Evolutionary conservation across 2,797 vertebrate species (phyloP).

Genomic region (Sardinella longiceps): DNA sequence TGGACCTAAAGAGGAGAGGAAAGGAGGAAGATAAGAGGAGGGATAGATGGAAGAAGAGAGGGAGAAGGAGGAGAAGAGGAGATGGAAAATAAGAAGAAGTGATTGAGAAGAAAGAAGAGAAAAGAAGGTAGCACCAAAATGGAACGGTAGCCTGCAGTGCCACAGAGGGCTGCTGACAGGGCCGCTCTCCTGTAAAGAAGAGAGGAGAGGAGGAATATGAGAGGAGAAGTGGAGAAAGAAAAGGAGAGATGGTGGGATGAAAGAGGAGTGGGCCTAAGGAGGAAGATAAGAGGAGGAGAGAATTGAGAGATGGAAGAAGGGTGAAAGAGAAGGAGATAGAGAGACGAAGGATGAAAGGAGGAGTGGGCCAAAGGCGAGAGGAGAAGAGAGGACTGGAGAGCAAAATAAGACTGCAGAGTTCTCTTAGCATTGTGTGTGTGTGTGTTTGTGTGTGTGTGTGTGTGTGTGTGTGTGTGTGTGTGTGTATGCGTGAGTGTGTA

Average conservation of each 20-base stretch:
- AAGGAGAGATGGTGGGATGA: too few species aligned
- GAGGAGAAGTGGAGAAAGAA: too few species aligned
- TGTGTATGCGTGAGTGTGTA: conserved; percentile 27
- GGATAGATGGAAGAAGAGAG: not conserved
- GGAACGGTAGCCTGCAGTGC: too few species aligned
- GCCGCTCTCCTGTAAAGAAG: too few species aligned
- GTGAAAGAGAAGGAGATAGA: conserved; percentile 39
- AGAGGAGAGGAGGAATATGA: too few species aligned
- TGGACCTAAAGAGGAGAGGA: too few species aligned
- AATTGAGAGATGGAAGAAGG: not conserved
- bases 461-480: not conserved
- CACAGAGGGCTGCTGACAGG: too few species aligned
- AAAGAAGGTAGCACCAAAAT: too few species aligned
- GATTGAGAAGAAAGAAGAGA: not conserved
- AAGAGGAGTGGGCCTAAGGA: too few species aligned
- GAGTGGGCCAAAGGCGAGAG: too few species aligned
- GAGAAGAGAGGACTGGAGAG: conserved; percentile 29
- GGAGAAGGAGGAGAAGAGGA: not conserved
- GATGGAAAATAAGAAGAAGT: not conserved
- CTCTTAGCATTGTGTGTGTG: not conserved
- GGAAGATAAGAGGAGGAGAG: not conserved
- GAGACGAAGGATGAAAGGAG: not conserved
- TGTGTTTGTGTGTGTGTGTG: conserved; percentile 31
- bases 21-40: too few species aligned
- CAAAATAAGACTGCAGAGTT: conserved; percentile 8